Conservation (phyloP, 2,113 vertebrate genomes). For the Campylomormyrus tamandua region DNA sequence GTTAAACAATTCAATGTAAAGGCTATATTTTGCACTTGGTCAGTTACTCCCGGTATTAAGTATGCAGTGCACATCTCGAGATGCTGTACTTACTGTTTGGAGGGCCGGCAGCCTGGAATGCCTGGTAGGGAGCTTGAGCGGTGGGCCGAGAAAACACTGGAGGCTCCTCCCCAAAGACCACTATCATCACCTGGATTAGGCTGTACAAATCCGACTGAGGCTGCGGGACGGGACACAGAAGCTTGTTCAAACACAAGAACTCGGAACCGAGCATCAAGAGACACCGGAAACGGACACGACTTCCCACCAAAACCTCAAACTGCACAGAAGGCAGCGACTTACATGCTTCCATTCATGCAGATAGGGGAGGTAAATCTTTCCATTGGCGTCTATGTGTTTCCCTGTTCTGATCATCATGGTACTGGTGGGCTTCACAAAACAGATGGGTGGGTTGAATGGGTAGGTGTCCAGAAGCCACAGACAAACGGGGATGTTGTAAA, state of each 20-base stretch:
- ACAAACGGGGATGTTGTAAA: conserved; percentile 95
- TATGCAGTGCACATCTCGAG: not conserved
- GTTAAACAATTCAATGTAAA: not conserved
- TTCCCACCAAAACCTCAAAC: not conserved
- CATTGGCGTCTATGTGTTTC: conserved; percentile 97
- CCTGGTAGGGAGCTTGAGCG: conserved; percentile 73
- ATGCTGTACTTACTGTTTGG: conserved; percentile 76
- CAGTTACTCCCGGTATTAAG: not conserved
- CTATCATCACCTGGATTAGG: conserved; percentile 96
- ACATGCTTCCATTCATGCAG: conserved; percentile 98
- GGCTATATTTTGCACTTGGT: not conserved
- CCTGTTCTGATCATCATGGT: conserved; percentile 98
- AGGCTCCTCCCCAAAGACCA: conserved; percentile 95
- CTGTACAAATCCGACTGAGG: conserved; percentile 89
- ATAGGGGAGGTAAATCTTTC: conserved; percentile 95
- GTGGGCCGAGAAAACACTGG: conserved; percentile 92
- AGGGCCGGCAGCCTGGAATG: conserved; percentile 86
- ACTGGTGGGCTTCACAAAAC: conserved; percentile 97
- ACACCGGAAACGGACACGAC: not conserved
- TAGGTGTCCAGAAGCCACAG: conserved; percentile 95
- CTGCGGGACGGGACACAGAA: conserved; percentile 47
- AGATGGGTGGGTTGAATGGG: conserved; percentile 95
- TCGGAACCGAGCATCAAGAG: not conserved
- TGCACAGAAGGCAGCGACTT: conserved; percentile 40
- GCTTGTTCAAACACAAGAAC: not conserved